Conservation (phyloP, 2,888 invertebrate species). For the Leucophenga montana region DNA sequence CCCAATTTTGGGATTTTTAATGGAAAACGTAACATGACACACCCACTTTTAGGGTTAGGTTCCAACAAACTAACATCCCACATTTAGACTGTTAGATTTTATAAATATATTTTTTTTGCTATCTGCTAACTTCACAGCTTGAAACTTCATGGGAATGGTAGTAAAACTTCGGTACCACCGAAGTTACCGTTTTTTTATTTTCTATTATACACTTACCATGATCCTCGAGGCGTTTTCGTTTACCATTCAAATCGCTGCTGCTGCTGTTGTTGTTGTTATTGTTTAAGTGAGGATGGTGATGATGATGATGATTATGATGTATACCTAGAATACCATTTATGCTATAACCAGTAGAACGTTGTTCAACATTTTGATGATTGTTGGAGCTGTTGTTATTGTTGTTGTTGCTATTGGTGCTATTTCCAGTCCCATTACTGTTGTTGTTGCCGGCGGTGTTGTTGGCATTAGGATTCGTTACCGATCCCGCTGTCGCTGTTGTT, state of each 20-base stretch:
- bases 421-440: slow-evolving; percentile 37
- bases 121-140: too few relatives aligned
- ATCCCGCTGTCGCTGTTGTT: not conserved
- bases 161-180: too few relatives aligned
- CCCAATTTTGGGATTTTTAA: too few relatives aligned
- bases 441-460: slow-evolving; percentile 35
- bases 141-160: too few relatives aligned
- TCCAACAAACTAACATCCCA: too few relatives aligned
- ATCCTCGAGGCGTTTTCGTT: slow-evolving; percentile 88
- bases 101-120: too few relatives aligned
- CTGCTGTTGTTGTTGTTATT: slow-evolving; percentile 50
- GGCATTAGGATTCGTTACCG: not conserved
- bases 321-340: slow-evolving; percentile 88
- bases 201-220: slow-evolving; percentile 78
- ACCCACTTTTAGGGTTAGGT: too few relatives aligned
- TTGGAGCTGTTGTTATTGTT: slow-evolving; percentile 45
- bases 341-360: slow-evolving; percentile 84
- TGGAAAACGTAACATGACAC: too few relatives aligned
- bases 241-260: slow-evolving; percentile 79
- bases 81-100: too few relatives aligned
- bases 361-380: slow-evolving; percentile 61
- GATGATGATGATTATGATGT: slow-evolving; percentile 61
- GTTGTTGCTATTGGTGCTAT: slow-evolving; percentile 40
- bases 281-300: slow-evolving; percentile 58
- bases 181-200: too few relatives aligned